phyloP scores from a whole-genome alignment of 2,888 invertebrate genomes.

The Schrankia costaestrigalis region DNA sequence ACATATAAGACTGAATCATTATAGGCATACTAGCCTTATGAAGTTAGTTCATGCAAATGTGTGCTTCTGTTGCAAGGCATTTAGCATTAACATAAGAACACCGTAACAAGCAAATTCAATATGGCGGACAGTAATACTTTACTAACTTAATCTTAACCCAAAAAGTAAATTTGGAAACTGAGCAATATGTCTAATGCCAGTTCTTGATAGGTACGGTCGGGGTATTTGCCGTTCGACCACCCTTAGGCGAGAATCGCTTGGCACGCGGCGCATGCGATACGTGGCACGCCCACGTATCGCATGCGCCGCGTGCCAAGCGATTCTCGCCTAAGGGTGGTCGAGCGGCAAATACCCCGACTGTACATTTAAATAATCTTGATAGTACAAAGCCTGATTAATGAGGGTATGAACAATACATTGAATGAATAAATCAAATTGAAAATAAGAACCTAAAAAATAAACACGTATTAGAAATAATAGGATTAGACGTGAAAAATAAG shows the following conservation, averaged over 20 bases:
- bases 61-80: slow-evolving; percentile 42
- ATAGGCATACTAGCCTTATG: slow-evolving; percentile 28
- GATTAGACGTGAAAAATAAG: slow-evolving; percentile 29
- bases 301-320: no score
- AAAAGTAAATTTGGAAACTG: slow-evolving; percentile 8
- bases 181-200: slow-evolving; percentile 3
- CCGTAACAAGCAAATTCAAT: slow-evolving; percentile 25
- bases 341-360: no score
- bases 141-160: slow-evolving; percentile 4
- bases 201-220: slow-evolving; percentile 1
- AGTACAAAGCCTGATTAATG: slow-evolving; percentile 10
- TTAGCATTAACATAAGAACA: slow-evolving; percentile 50
- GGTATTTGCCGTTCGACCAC: no score
- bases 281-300: no score
- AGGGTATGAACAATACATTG: slow-evolving; percentile 4
- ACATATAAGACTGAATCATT: slow-evolving; percentile 34
- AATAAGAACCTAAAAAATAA: slow-evolving; percentile 16
- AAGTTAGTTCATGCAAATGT: slow-evolving; percentile 45
- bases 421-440: slow-evolving; percentile 7
- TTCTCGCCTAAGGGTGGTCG: no score
- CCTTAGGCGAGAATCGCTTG: no score
- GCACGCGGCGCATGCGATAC: no score
- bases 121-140: slow-evolving; percentile 15
- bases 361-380: slow-evolving; percentile 17
- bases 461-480: slow-evolving; percentile 19